phyloP scores from a whole-genome alignment of 1,140 invertebrate genomes.

The Heliconius nattereri region DNA sequence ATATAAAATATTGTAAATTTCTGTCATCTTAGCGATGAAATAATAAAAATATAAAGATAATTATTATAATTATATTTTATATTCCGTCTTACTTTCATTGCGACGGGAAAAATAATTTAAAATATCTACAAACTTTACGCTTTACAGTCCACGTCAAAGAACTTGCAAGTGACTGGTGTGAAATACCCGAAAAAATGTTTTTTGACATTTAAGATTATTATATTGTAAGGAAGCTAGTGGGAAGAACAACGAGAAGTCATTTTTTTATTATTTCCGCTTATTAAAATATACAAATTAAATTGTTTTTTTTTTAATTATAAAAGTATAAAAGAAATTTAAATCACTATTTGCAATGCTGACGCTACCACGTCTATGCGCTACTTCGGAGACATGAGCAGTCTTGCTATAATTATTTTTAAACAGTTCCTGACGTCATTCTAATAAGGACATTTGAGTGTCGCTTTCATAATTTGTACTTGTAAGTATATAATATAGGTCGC shows the following conservation, averaged over 20 bases:
- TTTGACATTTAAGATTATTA: background rate
- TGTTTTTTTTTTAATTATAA: background rate
- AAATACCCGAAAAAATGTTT: background rate
- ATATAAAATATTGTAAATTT: too few relatives aligned
- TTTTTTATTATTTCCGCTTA: conserved; percentile 1
- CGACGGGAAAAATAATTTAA: too few relatives aligned
- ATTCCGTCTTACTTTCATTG: too few relatives aligned
- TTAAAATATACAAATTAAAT: background rate
- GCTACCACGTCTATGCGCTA: conserved; percentile 23
- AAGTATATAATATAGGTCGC: conserved; percentile 22
- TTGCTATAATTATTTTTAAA: conserved; percentile 38
- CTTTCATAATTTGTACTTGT: conserved; percentile 24
- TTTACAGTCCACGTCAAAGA: too few relatives aligned
- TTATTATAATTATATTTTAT: too few relatives aligned
- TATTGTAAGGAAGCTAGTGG: background rate
- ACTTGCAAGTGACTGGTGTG: too few relatives aligned
- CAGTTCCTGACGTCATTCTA: conserved; percentile 32
- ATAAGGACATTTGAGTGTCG: conserved; percentile 21
- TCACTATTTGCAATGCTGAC: background rate
- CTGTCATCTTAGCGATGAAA: too few relatives aligned
- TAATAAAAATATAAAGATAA: too few relatives aligned
- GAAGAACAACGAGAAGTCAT: background rate
- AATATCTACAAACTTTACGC: too few relatives aligned
- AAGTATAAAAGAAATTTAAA: background rate
- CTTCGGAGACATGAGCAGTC: conserved; percentile 21